Base-by-base conservation (phyloP, 2,888 invertebrate genomes). In the Agonum fuliginosum region DNA sequence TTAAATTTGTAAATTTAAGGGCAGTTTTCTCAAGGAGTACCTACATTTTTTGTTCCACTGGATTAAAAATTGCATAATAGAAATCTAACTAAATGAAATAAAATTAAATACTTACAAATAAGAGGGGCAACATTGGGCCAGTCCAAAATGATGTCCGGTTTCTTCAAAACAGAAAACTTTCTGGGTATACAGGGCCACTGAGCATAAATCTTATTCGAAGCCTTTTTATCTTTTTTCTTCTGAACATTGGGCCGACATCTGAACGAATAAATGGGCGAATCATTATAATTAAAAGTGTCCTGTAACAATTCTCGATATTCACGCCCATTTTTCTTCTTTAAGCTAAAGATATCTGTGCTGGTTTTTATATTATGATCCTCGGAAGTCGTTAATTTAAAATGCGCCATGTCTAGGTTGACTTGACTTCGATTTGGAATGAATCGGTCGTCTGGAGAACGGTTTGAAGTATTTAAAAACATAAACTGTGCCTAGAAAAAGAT, bases 381-480 rank as follows among this genome's bases (percentile, higher is more conserved):
- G n/a, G 43, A 17, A 24, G n/a, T 12, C 8, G 12, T 41, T 41
- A 73, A 58, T 41, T 73, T 73, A 22, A 20, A 73, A 17, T 58
- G 62, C 14, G 73, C 58, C 19, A 73, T 8, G 22, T 73, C 41
- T 37, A 58, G 2, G 22, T 73, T 24, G 3, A 12, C 20, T 12
- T 41, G 14, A 12, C 34, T 30, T 24, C 73, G 41, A 34, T 54
- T 73, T 73, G 73, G 73, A 0, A 73, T 73, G 37, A 73, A 73
- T 58, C 73, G 22, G 24, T 62, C 73, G 22, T 37, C 24, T 17
- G n/a, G 12, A 46, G 41, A 54, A 20, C 22, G 54, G 22, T 73
- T 73, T 6, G 73, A 73, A 73, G 51, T 37, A 24, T 73, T 73
- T 46, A 14, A 30, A 27, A 71, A 71, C 19, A 51, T 27, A 20